Evolutionary conservation across 2,888 invertebrate species (phyloP).

Genomic region (Sinohyriopsis cumingii): DNA sequence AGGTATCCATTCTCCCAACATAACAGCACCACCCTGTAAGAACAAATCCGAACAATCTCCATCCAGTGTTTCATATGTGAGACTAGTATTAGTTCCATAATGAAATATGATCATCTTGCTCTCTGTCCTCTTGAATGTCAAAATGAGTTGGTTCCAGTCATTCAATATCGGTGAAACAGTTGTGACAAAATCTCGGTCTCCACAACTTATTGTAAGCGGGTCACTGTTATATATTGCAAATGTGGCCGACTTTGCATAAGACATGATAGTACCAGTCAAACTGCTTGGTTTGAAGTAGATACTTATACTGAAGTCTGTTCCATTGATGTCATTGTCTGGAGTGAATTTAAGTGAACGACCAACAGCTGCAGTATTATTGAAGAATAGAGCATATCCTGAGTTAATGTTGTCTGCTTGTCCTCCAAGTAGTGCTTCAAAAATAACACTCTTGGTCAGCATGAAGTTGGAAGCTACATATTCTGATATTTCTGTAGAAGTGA

Average conservation of each 20-base stretch:
- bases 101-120: constrained; percentile 37
- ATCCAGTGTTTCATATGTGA: constrained; percentile 39
- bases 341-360: constrained; percentile 30
- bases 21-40: constrained; percentile 38
- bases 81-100: constrained; percentile 31
- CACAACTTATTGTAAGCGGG: constrained; percentile 41
- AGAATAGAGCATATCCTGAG: constrained; percentile 47
- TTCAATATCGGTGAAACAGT: constrained; percentile 16
- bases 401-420: constrained; percentile 16
- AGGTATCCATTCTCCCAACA: constrained; percentile 52
- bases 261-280: constrained; percentile 42
- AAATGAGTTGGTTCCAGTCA: constrained; percentile 54
- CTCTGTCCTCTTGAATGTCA: constrained; percentile 34
- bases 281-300: constrained; percentile 48
- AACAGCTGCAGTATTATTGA: constrained; percentile 44
- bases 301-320: constrained; percentile 43
- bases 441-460: constrained; percentile 23
- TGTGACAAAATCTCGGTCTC: constrained; percentile 20
- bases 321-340: constrained; percentile 14
- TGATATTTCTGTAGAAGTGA: constrained; percentile 26
- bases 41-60: constrained; percentile 35
- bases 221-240: constrained; percentile 44
- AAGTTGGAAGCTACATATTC: constrained; percentile 21
- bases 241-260: constrained; percentile 43
- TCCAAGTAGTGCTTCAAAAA: constrained; percentile 24